These are phyloP conservation scores for Drosophila histrio DNA, from an alignment of 2,888 invertebrate genomes.

Conservation along the genomic window DNA sequence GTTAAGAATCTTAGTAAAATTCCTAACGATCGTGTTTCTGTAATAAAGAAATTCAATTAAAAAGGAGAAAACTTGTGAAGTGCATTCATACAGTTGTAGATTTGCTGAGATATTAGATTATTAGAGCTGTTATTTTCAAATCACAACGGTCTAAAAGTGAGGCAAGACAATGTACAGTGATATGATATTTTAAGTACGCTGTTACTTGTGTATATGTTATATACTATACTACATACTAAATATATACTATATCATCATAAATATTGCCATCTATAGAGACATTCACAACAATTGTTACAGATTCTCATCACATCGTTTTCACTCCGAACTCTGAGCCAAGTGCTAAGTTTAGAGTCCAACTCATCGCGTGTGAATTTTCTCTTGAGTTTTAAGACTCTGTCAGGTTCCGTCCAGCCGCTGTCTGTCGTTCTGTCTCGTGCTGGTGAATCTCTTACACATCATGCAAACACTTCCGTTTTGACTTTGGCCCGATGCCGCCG, in stretches of 20 bases:
- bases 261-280: background rate
- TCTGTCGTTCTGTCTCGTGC: background rate
- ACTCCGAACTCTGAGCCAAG: constrained; percentile 20
- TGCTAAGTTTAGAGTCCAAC: constrained; percentile 24
- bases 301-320: constrained; percentile 14
- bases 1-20: too few species aligned
- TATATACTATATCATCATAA: too few species aligned
- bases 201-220: too few species aligned
- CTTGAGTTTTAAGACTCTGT: constrained; percentile 13
- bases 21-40: too few species aligned
- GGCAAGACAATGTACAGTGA: too few species aligned
- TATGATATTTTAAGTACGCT: too few species aligned
- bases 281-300: background rate
- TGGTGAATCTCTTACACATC: constrained; percentile 69
- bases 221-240: too few species aligned
- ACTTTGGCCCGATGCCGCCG: constrained; percentile 28
- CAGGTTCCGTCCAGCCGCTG: background rate
- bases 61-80: too few species aligned
- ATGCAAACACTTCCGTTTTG: constrained; percentile 73
- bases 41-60: background rate
- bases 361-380: constrained; percentile 63
- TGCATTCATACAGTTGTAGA: too few species aligned
- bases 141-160: too few species aligned
- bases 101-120: too few species aligned
- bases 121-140: too few species aligned